Evolutionary conservation across 2,888 invertebrate genomes (phyloP).

Genomic region (Drosophila acutilabella): DNA sequence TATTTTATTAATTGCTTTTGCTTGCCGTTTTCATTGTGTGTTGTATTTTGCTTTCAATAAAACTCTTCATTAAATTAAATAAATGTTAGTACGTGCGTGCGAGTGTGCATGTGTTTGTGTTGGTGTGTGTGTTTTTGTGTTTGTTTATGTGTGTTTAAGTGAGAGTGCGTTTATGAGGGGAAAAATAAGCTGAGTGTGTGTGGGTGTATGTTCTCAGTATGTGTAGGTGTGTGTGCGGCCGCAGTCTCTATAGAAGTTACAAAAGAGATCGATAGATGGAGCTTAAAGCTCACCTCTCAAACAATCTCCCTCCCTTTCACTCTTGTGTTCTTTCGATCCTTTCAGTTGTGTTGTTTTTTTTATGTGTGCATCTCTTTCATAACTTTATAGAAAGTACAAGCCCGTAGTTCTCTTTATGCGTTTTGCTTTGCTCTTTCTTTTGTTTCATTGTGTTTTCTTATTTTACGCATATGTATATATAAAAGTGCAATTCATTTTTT

Average conservation of each 20-base stretch:
- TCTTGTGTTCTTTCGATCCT: conserved; percentile 6
- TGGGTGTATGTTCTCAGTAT: conserved; percentile 8
- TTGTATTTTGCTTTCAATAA: conserved; percentile 18
- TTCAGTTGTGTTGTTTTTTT: conserved; percentile 12
- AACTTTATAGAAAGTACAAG: conserved; percentile 84
- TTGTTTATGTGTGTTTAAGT: conserved; percentile 13
- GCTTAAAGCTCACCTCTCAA: conserved; percentile 39
- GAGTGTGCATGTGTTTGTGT: conserved; percentile 38
- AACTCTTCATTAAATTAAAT: conserved; percentile 49
- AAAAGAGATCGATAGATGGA: conserved; percentile 64
- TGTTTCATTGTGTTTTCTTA: conserved; percentile 16
- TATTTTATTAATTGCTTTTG: conserved; percentile 26
- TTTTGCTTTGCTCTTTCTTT: conserved; percentile 34
- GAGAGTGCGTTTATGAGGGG: conserved; percentile 25
- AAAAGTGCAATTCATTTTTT: conserved; percentile 39
- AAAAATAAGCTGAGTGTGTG: conserved; percentile 39
- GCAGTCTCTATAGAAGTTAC: conserved; percentile 84
- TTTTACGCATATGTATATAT: conserved; percentile 48
- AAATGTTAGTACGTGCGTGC: conserved; percentile 63
- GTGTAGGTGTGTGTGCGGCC: conserved; percentile 56
- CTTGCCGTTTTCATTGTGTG: conserved; percentile 35
- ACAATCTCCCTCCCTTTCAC: conserved; percentile 31
- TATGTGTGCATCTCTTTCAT: conserved; percentile 63
- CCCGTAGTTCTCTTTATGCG: conserved; percentile 62
- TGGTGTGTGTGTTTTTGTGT: conserved; percentile 32